Evolutionary conservation across 2,797 vertebrate species (phyloP).

Genomic region (Oophaga sylvatica): DNA sequence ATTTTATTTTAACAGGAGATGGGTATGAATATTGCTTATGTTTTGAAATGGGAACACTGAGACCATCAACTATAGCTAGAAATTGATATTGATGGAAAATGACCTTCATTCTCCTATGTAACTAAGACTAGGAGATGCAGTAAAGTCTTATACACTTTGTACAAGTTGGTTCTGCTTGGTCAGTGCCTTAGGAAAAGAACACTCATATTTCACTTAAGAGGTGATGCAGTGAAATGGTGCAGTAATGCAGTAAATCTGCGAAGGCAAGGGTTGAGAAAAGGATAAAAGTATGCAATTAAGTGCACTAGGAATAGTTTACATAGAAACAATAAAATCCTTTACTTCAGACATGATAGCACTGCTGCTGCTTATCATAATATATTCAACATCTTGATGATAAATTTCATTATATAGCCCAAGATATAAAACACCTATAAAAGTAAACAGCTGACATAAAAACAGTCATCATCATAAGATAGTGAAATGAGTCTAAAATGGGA

Average conservation of each 20-base stretch:
- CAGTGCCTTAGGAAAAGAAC: constrained; percentile 23
- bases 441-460: not conserved
- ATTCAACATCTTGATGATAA: not conserved
- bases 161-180: constrained; percentile 34
- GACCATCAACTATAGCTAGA: not conserved
- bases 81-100: not conserved
- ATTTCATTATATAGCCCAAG: not conserved
- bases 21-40: not conserved
- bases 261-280: constrained; percentile 5
- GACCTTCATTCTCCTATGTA: constrained; percentile 22
- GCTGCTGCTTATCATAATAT: not conserved
- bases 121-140: not conserved
- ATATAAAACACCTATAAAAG: not conserved
- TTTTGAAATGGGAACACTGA: not conserved
- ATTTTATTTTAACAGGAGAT: not conserved
- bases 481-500: not conserved
- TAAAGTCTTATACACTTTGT: not conserved
- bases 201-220: constrained; percentile 21
- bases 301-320: not conserved
- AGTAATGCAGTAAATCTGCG: constrained; percentile 16
- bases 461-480: not conserved
- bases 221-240: constrained; percentile 3
- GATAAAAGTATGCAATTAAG: not conserved
- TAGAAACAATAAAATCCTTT: constrained; percentile 1
- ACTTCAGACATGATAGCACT: not conserved